Evolutionary conservation across 2,888 invertebrate genomes (phyloP).

Genomic region (Apeira syringaria): DNA sequence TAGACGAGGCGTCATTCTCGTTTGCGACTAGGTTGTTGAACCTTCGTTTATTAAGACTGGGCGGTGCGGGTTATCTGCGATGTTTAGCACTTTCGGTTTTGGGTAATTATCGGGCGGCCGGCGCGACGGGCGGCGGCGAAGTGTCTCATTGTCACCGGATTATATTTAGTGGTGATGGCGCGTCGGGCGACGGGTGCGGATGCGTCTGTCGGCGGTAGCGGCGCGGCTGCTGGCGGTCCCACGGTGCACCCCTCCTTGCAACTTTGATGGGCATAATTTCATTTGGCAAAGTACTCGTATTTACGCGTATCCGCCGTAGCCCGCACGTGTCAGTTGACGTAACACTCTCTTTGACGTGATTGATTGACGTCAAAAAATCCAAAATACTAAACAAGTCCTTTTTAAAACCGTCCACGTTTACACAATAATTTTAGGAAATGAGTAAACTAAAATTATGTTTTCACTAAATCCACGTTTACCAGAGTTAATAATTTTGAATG

Average conservation of each 20-base stretch:
- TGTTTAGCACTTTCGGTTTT: constrained; percentile 53
- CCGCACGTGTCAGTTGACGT: constrained; percentile 28
- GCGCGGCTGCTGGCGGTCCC: constrained; percentile 13
- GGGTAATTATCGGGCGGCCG: constrained; percentile 48
- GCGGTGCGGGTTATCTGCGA: constrained; percentile 44
- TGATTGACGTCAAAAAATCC: constrained; percentile 33
- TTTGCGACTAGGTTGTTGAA: constrained; percentile 74
- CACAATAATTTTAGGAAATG: not conserved
- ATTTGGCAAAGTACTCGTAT: constrained; percentile 48
- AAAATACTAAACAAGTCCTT: constrained; percentile 8
- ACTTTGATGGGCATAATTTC: constrained; percentile 33
- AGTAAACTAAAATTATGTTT: not conserved
- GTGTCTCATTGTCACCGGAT: constrained; percentile 60
- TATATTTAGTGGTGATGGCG: constrained; percentile 67
- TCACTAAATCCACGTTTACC: constrained; percentile 3
- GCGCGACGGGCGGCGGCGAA: constrained; percentile 55
- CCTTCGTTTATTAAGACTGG: constrained; percentile 65
- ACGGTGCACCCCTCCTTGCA: constrained; percentile 18
- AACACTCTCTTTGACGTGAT: constrained; percentile 21
- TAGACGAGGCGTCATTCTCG: constrained; percentile 67
- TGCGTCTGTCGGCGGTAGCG: constrained; percentile 60
- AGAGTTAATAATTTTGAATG: constrained; percentile 6
- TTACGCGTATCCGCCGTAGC: constrained; percentile 41
- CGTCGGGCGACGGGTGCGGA: constrained; percentile 55
- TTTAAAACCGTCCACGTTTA: not conserved